Percentiles rank a stretch among this genome's conserved stretches.
These are phyloP conservation scores for Phortica okadai DNA, from an alignment of 2,888 invertebrate genomes.

Conservation along the genomic window DNA sequence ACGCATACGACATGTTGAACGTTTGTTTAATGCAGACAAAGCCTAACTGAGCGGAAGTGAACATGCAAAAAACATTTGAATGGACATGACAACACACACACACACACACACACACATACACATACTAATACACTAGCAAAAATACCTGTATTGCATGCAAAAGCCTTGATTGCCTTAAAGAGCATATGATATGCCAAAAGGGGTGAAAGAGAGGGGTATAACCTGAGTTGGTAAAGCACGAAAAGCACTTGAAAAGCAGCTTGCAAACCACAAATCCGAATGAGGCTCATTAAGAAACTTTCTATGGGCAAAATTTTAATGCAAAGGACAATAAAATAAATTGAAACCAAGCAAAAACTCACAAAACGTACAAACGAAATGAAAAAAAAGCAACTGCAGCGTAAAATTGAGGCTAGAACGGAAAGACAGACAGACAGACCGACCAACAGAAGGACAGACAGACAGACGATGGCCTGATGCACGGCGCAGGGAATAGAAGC, in stretches of 20 bases:
- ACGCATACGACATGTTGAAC: slow-evolving; percentile 21
- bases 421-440: not conserved
- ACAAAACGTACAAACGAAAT: slow-evolving; percentile 27
- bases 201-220: not conserved
- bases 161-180: not conserved
- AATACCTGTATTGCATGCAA: not conserved
- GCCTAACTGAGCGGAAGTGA: slow-evolving; percentile 29
- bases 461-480: not conserved
- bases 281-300: slow-evolving; percentile 62
- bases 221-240: not conserved
- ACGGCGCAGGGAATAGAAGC: slow-evolving; percentile 29
- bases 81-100: slow-evolving; percentile 23
- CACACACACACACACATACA: not conserved
- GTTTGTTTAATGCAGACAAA: slow-evolving; percentile 4
- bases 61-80: slow-evolving; percentile 29
- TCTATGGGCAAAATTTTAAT: slow-evolving; percentile 42
- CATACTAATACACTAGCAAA: not conserved
- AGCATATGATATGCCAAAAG: not conserved
- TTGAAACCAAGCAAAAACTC: slow-evolving; percentile 48
- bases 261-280: slow-evolving; percentile 50
- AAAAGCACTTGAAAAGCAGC: slow-evolving; percentile 36
- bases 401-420: slow-evolving; percentile 43
- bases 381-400: slow-evolving; percentile 57
- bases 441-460: slow-evolving; percentile 1
- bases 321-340: slow-evolving; percentile 60